Evolutionary conservation across 2,888 invertebrate species (phyloP).

Genomic region (Eristalis pertinax): DNA sequence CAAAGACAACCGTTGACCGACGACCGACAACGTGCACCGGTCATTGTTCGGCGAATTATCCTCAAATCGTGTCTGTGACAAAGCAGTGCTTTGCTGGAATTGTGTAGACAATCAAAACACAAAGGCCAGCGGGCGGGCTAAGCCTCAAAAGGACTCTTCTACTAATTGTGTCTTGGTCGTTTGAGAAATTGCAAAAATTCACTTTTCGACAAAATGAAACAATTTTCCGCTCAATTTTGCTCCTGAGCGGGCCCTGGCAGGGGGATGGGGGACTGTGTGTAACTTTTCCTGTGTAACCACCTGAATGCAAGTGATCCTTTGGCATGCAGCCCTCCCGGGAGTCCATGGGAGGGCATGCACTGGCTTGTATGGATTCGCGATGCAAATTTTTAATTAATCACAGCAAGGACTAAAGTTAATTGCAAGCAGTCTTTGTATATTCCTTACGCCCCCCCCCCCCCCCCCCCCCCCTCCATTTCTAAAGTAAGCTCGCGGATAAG

Average conservation of each 20-base stretch:
- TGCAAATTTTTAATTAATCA: conserved; percentile 65
- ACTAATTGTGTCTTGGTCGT: not conserved
- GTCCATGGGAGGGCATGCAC: not conserved
- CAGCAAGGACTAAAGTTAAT: conserved; percentile 70
- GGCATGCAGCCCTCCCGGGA: not conserved
- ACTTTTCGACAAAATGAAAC: conserved; percentile 14
- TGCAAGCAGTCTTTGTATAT: conserved; percentile 39
- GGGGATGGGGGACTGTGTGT: not conserved
- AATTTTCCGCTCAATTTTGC: conserved; percentile 69
- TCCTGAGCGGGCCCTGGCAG: not conserved
- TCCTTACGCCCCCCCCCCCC: not conserved
- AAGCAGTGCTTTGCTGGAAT: not conserved
- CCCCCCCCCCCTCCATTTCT: conserved; percentile 24
- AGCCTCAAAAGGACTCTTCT: conserved; percentile 12
- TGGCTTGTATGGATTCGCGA: conserved; percentile 34
- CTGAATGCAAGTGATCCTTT: conserved; percentile 53
- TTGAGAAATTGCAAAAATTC: not conserved
- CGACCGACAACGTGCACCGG: conserved; percentile 22
- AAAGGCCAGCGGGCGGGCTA: conserved; percentile 24
- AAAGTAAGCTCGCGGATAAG: conserved; percentile 49
- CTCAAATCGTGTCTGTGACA: not conserved
- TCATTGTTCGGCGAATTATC: conserved; percentile 26
- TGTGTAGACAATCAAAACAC: not conserved
- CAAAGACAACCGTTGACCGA: not conserved
- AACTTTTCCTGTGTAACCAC: conserved; percentile 44